phyloP scores from a whole-genome alignment of 2,888 invertebrate genomes.

The Sarcophaga subvicina region DNA sequence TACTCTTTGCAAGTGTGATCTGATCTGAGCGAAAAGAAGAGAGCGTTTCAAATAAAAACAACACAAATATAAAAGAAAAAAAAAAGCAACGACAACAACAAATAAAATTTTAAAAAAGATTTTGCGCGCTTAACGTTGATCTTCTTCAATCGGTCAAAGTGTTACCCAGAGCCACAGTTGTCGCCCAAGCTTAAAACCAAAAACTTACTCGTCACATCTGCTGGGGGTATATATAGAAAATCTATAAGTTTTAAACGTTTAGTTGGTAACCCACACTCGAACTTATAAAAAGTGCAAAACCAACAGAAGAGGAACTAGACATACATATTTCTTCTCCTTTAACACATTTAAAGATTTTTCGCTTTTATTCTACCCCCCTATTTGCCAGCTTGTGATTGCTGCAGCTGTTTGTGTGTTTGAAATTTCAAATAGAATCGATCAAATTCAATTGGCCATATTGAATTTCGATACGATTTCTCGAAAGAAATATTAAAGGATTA shows the following conservation, averaged over 20 bases:
- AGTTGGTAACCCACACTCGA: slow-evolving; percentile 81
- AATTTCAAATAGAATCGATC: slow-evolving; percentile 75
- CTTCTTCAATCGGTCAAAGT: slow-evolving; percentile 76
- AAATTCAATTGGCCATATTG: slow-evolving; percentile 79
- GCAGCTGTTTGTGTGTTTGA: slow-evolving; percentile 62
- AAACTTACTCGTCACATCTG: slow-evolving; percentile 72
- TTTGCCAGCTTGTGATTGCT: slow-evolving; percentile 55
- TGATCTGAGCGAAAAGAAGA: slow-evolving; percentile 66
- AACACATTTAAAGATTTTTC: slow-evolving; percentile 35
- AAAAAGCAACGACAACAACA: slow-evolving; percentile 29
- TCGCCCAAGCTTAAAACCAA: slow-evolving; percentile 76
- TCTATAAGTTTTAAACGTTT: slow-evolving; percentile 80
- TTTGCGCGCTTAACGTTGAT: slow-evolving; percentile 70
- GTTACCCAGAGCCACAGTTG: slow-evolving; percentile 76
- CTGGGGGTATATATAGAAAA: slow-evolving; percentile 81
- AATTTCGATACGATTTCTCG: slow-evolving; percentile 79
- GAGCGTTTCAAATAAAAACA: slow-evolving; percentile 46
- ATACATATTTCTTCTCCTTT: slow-evolving; percentile 63
- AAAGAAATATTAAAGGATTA: slow-evolving; percentile 71
- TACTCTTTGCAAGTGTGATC: slow-evolving; percentile 59
- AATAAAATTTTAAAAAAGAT: slow-evolving; percentile 23
- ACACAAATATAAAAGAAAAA: slow-evolving; percentile 37
- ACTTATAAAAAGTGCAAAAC: slow-evolving; percentile 78
- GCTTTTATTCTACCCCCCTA: slow-evolving; percentile 3
- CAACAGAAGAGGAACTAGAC: slow-evolving; percentile 72